Base-by-base conservation (phyloP, 1,140 invertebrate species). In the Calliphora vicina region DNA sequence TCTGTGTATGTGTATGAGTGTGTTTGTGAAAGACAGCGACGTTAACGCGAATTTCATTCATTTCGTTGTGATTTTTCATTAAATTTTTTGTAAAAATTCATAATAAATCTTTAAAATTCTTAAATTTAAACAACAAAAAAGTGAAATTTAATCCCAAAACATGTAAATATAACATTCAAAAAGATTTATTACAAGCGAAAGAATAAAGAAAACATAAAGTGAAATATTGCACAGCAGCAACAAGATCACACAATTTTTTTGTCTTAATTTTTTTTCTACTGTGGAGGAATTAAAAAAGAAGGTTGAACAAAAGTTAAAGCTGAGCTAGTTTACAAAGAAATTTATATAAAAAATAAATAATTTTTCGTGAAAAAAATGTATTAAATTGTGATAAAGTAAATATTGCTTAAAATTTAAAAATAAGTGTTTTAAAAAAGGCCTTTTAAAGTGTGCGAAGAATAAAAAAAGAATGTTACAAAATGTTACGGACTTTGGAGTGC, bases 201-300 rank as follows among this genome's bases (percentile, higher is more conserved):
- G 9, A 20, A 0, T 67, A 23, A 67, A 23, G 0, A 25, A 67
- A 67, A 23, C 23, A 23, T 67, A 23, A 23, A 25, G 6, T 67
- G n/a, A 67, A 67, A 67, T 67, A 25, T 23, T 67, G 61, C 61
- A 67, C 61, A 67, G n/a, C 61, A 67, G 61, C 61, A 25, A 67
- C n/a, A 67, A 67, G 61, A 67, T 67, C 61, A 67, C 61, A 67
- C 61, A 67, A 67, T 67, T 67, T 67, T 67, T 67, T 67, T 67
- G n/a, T 20, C n/a, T 25, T 67, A 23, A 23, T 67, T 67, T 67
- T 61, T 23, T 67, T 67, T 67, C n/a, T 67, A 25, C n/a, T 5
- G 61, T 20, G n/a, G 61, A 67, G 20, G 12, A 20, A 67, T 23
- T 10, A 67, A 67, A 67, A 67, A 67, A 67, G 61, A 67, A 67